Base-by-base conservation (phyloP, 1,140 invertebrate species). In the Brachionus sp. region DNA sequence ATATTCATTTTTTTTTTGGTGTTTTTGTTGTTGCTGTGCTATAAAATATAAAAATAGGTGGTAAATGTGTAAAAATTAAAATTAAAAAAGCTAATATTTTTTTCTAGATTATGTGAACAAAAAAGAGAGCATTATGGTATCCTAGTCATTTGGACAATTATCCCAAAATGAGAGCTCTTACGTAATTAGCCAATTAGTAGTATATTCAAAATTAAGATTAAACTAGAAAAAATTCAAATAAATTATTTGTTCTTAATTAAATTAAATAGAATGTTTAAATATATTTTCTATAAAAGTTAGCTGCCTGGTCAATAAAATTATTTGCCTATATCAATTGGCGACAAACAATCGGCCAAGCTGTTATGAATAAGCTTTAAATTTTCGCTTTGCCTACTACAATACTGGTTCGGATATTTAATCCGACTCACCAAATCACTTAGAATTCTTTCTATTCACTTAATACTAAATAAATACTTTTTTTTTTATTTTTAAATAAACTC, bases 381-480 rank as follows among this genome's bases (percentile, higher is more conserved):
- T 50, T 13, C 19, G 25, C 57, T 16, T 25, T 64, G 10, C 44
- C 5, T 16, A 25, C 23, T 64, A 25, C 64, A 66, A 57, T 57
- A 19, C 50, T 57, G 19, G 19, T 57, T 57, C 50, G 16, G 50
- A 57, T 19, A 57, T 57, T 57, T 57, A 57, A 57, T 57, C 50
- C 50, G n/a, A 57, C 19, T 57, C 50, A 57, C 50, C 50, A 39
- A 70, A 70, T 70, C 33, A 70, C 66, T 70, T 70, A 70, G 37
- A 70, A 39, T 39, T 39, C 66, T 70, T 70, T 19, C 16, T 16
- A 37, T 70, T 70, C 66, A 70, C 66, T 70, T 70, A 70, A 70
- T 70, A 70, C 66, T 70, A 6, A 44, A 16, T 39, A 70, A 70
- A 70, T 70, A 70, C 5, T 57, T 57, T 57, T 19, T 29, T 29